A percentile compares a stretch with the other conserved stretches of the same genome.
Evolutionary conservation across 2,113 vertebrate genomes (phyloP).

Genomic region (Canis aureus): DNA sequence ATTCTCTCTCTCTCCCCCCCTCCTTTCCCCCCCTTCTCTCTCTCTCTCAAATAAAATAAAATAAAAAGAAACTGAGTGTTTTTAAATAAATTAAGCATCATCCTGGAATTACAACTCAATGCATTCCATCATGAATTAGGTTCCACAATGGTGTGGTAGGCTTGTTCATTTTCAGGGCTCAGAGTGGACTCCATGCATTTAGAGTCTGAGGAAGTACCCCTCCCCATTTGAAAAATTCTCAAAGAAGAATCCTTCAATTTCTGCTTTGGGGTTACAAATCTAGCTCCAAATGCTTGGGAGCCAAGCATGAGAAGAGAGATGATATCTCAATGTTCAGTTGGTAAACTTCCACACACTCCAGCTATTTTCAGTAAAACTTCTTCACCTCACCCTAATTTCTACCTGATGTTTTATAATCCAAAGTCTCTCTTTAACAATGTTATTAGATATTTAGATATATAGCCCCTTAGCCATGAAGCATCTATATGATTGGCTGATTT

Average conservation of each 20-base stretch:
- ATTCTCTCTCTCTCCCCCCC: too few relatives aligned
- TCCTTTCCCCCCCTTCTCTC: too few relatives aligned
- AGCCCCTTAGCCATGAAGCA: not conserved
- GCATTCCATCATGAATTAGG: not conserved
- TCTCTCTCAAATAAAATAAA: too few relatives aligned
- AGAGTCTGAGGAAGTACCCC: not conserved
- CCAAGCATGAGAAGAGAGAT: rapidly evolving
- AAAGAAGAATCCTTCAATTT: not conserved
- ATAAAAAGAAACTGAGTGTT: too few relatives aligned
- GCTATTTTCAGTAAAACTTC: not conserved
- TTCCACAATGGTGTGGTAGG: not conserved
- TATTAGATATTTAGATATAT: not conserved
- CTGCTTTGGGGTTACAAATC: not conserved
- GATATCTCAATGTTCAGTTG: not conserved
- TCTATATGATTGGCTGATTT: not conserved
- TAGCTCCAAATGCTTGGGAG: not conserved
- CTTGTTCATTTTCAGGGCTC: not conserved
- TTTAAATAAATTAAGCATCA: not conserved
- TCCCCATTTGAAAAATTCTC: not conserved
- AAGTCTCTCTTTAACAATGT: not conserved
- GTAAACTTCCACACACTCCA: not conserved
- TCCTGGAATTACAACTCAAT: not conserved
- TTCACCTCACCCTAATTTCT: not conserved
- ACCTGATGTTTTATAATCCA: not conserved
- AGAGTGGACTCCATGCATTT: not conserved